Evolutionary conservation across 2,797 vertebrate genomes (phyloP), one percentile per base, ranked within the genome.

Genomic region (Bradypodion pumilum): DNA sequence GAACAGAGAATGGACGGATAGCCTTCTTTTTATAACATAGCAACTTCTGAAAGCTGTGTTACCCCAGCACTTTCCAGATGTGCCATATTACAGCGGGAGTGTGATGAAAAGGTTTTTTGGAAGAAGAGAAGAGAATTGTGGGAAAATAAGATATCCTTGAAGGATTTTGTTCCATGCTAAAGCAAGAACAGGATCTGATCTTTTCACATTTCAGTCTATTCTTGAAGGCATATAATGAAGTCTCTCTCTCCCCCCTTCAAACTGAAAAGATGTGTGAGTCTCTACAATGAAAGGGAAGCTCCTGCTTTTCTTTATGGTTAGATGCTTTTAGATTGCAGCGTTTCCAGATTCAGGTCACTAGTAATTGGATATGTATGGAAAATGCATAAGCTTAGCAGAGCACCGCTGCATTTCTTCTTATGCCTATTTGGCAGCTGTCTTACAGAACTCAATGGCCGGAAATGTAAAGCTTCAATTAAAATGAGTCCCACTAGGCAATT

Each of bases 361-460:
- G 91, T 92, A 93, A 94, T 91, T 89, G 90, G 91, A 89, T 85
- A 78, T 74, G 68, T 89, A 89, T 78, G 84, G 83, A 91, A 94
- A 90, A 91, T 7, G 76, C 86, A 92, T 29, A 75, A 73, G 68
- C 90, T 93, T 86, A 76, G 89, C 84, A 90, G 84, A 90, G 77
- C 69, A 72, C 77, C 89, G 80, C 83, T 89, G 90, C 90, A 92
- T 91, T 92, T 89, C 86, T 83, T 91, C 89, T 75, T 82, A 87
- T 86, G 87, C 86, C 89, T 88, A 91, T 85, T 80, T 92, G 85
- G 83, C 92, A 90, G 81, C 1, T 59, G 1, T 87, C 86, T 83
- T 85, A 89, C 74, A 88, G 90, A 88, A 87, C 65, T 70, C 76
- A 91, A 89, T 68, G 79, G 86, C 25, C 87, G 85, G 87, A 72